These are phyloP conservation scores for Helicoverpa armigera DNA, from an alignment of 1,140 invertebrate genomes.

Conservation along the genomic window DNA sequence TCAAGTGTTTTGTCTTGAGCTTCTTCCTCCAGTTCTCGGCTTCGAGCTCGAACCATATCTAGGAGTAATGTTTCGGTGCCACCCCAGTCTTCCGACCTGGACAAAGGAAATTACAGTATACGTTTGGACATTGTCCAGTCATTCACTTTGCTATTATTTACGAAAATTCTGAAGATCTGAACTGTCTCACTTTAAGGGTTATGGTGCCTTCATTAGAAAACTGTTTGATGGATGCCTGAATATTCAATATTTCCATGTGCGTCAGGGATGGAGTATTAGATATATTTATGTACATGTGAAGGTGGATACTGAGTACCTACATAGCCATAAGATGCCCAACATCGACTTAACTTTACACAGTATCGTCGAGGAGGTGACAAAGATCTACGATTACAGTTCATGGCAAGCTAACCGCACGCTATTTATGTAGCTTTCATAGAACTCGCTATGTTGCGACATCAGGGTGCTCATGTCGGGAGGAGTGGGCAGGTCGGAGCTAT, in stretches of 20 bases:
- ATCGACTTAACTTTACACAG: not conserved
- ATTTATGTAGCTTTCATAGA: conserved; percentile 58
- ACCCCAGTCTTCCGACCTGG: conserved; percentile 58
- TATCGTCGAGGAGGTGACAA: not conserved
- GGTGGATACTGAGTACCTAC: no score
- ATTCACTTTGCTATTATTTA: no score
- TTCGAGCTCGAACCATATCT: conserved; percentile 76
- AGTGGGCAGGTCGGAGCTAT: conserved; percentile 38
- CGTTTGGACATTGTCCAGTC: no score
- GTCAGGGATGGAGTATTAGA: no score
- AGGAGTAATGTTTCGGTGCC: conserved; percentile 70
- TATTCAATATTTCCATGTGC: no score
- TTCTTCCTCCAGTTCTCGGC: conserved; percentile 67
- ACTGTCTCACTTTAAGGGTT: no score
- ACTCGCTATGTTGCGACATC: conserved; percentile 65
- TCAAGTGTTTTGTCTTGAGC: conserved; percentile 65
- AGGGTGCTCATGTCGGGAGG: conserved; percentile 58
- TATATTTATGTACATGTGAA: no score
- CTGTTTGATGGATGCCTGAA: no score
- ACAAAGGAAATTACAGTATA: not conserved
- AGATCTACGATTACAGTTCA: not conserved
- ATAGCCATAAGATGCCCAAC: no score
- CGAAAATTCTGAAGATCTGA: no score
- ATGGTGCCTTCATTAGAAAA: no score
- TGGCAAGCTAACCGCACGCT: conserved; percentile 45